A percentile compares a stretch with the other conserved stretches of the same genome.
Evolutionary conservation across 2,797 vertebrate genomes (phyloP).

Genomic region (Melanotaenia nigrans): DNA sequence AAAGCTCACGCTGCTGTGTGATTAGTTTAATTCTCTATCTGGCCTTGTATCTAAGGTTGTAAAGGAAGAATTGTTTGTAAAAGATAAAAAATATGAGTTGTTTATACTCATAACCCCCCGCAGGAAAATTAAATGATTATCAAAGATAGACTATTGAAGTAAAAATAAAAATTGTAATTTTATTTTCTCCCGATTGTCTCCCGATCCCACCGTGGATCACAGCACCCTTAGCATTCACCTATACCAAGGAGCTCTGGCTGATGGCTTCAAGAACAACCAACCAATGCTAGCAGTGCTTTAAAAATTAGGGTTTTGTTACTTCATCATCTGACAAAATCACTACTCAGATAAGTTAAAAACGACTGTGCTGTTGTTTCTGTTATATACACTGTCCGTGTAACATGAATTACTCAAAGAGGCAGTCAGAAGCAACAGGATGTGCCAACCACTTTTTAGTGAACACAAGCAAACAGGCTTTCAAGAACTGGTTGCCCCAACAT

Average conservation of each 20-base stretch:
- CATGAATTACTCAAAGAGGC: not conserved
- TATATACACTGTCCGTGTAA: not conserved
- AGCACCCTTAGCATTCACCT: too few relatives aligned
- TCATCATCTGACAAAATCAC: not conserved
- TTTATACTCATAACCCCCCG: too few relatives aligned
- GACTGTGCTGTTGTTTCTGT: not conserved
- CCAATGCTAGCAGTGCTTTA: not conserved
- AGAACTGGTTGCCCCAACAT: not conserved
- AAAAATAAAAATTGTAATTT: too few relatives aligned
- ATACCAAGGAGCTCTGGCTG: too few relatives aligned
- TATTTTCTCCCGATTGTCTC: too few relatives aligned
- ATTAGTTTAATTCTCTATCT: slow-evolving; percentile 1
- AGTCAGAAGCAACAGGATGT: not conserved
- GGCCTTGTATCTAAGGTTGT: not conserved
- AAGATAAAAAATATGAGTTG: too few relatives aligned
- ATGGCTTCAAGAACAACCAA: too few relatives aligned
- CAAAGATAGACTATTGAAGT: too few relatives aligned
- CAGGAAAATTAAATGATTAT: too few relatives aligned
- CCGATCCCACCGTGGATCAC: too few relatives aligned
- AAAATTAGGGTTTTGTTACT: not conserved
- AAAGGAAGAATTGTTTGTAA: slow-evolving; percentile 25
- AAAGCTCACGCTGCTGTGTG: slow-evolving; percentile 1
- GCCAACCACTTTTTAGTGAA: not conserved
- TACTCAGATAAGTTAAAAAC: not conserved
- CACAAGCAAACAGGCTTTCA: too few relatives aligned